Evolutionary conservation across 2,113 vertebrate genomes (phyloP), one percentile per base, ranked within the genome.

Genomic region (Morone chrysops): DNA sequence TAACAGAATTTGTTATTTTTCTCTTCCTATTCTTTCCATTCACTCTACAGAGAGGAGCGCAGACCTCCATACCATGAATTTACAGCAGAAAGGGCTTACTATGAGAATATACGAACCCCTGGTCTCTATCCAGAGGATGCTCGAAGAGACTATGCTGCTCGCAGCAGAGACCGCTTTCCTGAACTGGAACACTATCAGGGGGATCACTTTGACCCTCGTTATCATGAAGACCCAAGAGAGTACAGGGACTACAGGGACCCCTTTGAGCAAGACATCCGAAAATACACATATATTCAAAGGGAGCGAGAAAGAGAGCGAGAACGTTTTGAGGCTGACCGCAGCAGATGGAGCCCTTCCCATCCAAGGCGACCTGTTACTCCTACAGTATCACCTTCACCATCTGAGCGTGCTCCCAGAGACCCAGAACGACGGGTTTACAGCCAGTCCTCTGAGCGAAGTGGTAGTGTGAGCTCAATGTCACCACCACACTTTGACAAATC

Each of bases 131-230:
- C 96, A 0, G 98, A 99, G 38, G 98, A 99, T 72, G 96, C 98
- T 59, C 95, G 98, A 1, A 93, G 98, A 82, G 98, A 99, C 6
- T 99, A 98, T 80, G 94, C 97, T 2, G 96, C 97, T 71, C 96
- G 98, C 47, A 96, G 97, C 87, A 95, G 98, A 78, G 98, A 99
- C 0, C 97, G 99, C 71, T 99, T 98, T 16, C 89, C 98, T 0
- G 98, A 99, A 56, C 96, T 98, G 95, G 98, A 99, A 79, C 96
- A 97, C 65, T 99, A 97, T 87, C 98, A 97, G 89, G 97, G 96
- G 65, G 98, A 99, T 53, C 99, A 97, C 90, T 99, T 98, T 20
- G 98, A 99, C 81, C 97, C 97, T 3, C 97, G 97, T 0, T 99
- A 97, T 84, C 98, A 99, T 0, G 98, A 99, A 0, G 98, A 99